These are phyloP conservation scores for Bungarus multicinctus DNA, from an alignment of 2,113 vertebrate genomes.

Conservation along the genomic window DNA sequence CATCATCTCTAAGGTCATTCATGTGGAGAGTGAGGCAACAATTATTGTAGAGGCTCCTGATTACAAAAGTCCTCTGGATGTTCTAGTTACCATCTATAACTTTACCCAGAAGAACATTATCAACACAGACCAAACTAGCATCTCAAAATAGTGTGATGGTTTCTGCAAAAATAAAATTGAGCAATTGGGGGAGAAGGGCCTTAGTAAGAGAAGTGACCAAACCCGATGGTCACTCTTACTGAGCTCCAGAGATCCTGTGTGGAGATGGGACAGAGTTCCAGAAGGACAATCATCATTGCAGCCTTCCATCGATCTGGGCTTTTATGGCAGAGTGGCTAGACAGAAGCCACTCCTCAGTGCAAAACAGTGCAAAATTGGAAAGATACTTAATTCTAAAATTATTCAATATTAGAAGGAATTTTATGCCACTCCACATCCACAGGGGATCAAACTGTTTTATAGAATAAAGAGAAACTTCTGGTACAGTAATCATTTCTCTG, in stretches of 20 bases:
- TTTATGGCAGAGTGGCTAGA: no score
- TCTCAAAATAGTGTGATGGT: neutral
- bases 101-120: neutral
- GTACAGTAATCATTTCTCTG: neutral
- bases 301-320: no score
- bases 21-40: conserved; percentile 23
- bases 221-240: no score
- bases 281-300: no score
- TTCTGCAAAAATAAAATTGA: neutral
- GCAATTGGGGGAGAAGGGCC: no score
- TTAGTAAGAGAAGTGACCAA: no score
- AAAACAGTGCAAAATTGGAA: neutral
- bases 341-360: no score
- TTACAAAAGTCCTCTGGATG: neutral
- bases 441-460: neutral
- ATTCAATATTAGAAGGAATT: neutral
- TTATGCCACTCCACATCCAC: neutral
- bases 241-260: no score
- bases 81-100: neutral
- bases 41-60: conserved; percentile 14
- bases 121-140: neutral
- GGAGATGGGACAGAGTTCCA: no score
- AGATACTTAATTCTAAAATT: neutral
- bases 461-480: neutral
- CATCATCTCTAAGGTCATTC: conserved; percentile 23